Evolutionary conservation across 1,140 invertebrate genomes (phyloP), one percentile per base, ranked within the genome.

Genomic region (Scaptodrosophila lebanonensis): DNA sequence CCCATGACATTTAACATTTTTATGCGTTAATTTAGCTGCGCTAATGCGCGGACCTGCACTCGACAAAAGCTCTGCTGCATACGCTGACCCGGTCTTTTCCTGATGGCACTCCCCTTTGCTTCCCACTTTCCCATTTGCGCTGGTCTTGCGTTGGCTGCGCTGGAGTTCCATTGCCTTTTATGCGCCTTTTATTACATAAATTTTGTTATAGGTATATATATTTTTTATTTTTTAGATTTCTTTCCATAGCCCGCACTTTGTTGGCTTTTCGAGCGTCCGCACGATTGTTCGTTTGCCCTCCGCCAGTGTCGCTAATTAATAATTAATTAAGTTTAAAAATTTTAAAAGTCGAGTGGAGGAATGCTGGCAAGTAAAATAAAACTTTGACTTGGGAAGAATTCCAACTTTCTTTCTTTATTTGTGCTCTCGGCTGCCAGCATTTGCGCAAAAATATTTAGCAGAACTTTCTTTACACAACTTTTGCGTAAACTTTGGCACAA

Each of bases 281-380:
- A 61, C 56, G 71, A 65, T 66, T 65, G n/a, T n/a, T n/a, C n/a
- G n/a, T n/a, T n/a, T n/a, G n/a, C n/a, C n/a, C n/a, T n/a, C n/a
- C n/a, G n/a, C n/a, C n/a, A n/a, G n/a, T n/a, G n/a, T n/a, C 57
- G 64, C 75, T 79, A 79, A 79, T 79, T 79, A 79, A 82, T 82
- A 63, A 79, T 79, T 79, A 79, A 79, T 79, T 82, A 79, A 70
- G 75, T 68, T 75, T 56, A 66, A 51, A 53, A 75, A 70, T 66
- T 57, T 53, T 54, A 49, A 57, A 29, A 20, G 12, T 8, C 48
- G 12, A 33, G 12, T 20, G 27, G 30, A 51, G 49, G 30, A 15
- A 17, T 12, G 9, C 12, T 9, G 35, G 35, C 15, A n/a, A 9
- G 3, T 13, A 3, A 16, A 29, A 49, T 39, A 44, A 57, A 54